Conservation (phyloP, 2,113 vertebrate species). For the Lynx canadensis region DNA sequence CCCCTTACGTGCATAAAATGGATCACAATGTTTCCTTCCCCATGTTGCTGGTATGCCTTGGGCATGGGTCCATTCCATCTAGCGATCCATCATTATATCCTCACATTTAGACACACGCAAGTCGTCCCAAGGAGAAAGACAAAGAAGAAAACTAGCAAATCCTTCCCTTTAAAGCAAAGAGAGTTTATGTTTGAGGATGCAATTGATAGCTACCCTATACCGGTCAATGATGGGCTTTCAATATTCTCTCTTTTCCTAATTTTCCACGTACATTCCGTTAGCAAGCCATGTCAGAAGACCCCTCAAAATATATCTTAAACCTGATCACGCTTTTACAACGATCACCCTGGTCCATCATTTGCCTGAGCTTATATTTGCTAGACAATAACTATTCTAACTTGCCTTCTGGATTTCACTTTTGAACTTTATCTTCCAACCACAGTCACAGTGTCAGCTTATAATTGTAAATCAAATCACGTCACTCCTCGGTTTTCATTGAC, state of each 20-base stretch:
- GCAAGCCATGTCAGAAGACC: background rate
- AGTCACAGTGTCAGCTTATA: background rate
- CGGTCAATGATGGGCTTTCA: background rate
- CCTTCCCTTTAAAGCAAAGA: background rate
- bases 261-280: background rate
- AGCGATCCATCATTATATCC: background rate
- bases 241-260: background rate
- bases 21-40: background rate
- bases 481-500: background rate
- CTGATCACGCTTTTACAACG: background rate
- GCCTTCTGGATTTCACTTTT: background rate
- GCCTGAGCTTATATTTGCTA: background rate
- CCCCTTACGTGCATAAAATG: fast-evolving
- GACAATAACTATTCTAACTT: background rate
- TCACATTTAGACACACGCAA: background rate
- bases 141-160: background rate
- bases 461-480: background rate
- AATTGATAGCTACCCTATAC: background rate
- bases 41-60: background rate
- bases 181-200: background rate
- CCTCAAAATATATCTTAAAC: background rate
- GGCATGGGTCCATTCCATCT: background rate
- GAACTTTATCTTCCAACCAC: background rate
- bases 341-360: background rate
- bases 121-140: background rate